Percentiles rank a stretch among this genome's conserved stretches.
Conservation (phyloP, 2,797 vertebrate species). For the Sebastes hubbsi region DNA sequence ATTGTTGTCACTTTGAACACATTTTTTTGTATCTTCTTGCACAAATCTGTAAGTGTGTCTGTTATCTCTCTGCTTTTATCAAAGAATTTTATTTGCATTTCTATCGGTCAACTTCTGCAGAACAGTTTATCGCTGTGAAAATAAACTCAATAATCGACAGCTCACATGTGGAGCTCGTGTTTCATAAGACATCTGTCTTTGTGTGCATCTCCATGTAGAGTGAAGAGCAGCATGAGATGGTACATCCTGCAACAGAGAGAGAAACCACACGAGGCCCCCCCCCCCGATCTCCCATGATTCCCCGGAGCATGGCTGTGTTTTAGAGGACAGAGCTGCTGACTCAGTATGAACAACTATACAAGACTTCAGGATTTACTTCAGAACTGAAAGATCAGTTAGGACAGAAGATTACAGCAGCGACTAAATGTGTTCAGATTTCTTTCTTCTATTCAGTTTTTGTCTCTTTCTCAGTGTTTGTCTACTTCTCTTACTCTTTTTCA, state of each 20-base stretch:
- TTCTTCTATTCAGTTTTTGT: slow-evolving; percentile 2
- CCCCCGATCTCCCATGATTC: slow-evolving; percentile 28
- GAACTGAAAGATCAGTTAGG: neutral
- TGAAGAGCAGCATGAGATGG: slow-evolving; percentile 26
- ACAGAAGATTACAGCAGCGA: slow-evolving; percentile 28
- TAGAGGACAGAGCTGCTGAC: slow-evolving; percentile 15
- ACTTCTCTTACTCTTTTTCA: neutral
- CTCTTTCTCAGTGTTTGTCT: neutral
- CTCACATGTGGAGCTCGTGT: slow-evolving; percentile 37
- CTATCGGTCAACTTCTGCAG: slow-evolving; percentile 38
- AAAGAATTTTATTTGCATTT: slow-evolving; percentile 17
- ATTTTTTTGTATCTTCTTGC: neutral
- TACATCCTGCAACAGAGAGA: neutral
- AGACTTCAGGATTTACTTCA: slow-evolving; percentile 41
- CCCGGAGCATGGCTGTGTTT: neutral
- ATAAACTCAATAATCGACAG: slow-evolving; percentile 43
- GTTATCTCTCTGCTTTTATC: neutral
- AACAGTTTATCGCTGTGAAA: slow-evolving; percentile 50
- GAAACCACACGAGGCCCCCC: neutral
- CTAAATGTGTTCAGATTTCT: neutral
- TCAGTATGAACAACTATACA: slow-evolving; percentile 57
- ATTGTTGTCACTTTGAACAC: neutral
- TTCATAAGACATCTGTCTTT: slow-evolving; percentile 57
- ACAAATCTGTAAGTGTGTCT: slow-evolving; percentile 9
- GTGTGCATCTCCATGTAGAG: slow-evolving; percentile 35